Percentiles rank a stretch among this genome's conserved stretches.
Conservation (phyloP, 2,797 vertebrate genomes). For the Myripristis murdjan region DNA sequence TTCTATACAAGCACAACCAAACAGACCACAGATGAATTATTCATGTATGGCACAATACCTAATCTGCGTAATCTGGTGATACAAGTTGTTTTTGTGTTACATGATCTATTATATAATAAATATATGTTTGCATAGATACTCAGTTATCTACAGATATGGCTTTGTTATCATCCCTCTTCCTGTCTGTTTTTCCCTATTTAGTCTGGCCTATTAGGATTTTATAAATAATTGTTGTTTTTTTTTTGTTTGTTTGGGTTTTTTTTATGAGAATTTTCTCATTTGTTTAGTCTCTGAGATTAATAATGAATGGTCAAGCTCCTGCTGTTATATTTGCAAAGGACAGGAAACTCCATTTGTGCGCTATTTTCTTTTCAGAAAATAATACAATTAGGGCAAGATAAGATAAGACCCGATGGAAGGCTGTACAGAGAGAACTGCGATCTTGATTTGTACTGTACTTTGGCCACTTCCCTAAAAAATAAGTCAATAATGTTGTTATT, state of each 20-base stretch:
- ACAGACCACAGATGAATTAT: background rate
- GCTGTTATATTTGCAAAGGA: background rate
- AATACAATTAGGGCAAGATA: conserved; percentile 54
- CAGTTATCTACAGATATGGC: conserved; percentile 17
- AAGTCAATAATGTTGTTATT: conserved; percentile 61
- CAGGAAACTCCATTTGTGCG: conserved; percentile 3
- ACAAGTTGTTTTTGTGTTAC: background rate
- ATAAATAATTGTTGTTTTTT: no score
- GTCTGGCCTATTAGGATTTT: no score
- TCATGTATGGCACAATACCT: background rate
- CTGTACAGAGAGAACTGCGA: conserved; percentile 10
- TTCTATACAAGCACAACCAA: no score
- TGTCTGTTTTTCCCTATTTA: background rate
- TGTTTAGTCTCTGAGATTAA: background rate
- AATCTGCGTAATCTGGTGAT: conserved; percentile 4
- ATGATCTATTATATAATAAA: conserved; percentile 27
- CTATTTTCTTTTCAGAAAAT: conserved; percentile 22
- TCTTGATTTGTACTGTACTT: conserved; percentile 64
- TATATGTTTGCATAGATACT: conserved; percentile 30
- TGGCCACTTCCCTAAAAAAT: conserved; percentile 73
- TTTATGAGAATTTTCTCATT: background rate
- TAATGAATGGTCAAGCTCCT: background rate
- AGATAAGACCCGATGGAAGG: conserved; percentile 53
- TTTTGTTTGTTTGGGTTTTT: no score
- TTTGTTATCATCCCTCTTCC: conserved; percentile 8